Evolutionary conservation across 2,113 vertebrate species (phyloP).

Genomic region (Clinocottus analis): DNA sequence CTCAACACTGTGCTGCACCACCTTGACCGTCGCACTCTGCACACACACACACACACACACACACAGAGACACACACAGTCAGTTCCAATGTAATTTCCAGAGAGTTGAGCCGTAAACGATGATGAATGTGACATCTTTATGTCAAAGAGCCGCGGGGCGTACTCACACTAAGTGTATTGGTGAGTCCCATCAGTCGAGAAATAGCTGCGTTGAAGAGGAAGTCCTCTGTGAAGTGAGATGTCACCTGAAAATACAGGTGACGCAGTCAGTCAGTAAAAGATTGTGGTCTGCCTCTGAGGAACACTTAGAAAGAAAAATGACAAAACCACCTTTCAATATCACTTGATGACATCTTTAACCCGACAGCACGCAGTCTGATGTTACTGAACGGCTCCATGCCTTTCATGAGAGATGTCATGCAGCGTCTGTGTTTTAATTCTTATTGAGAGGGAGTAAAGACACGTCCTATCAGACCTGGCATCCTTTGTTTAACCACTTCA

Average conservation of each 20-base stretch:
- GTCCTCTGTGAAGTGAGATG: slow-evolving; percentile 89
- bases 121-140: not conserved
- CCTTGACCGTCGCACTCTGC: slow-evolving; percentile 84
- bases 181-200: slow-evolving; percentile 93
- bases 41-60: slow-evolving; percentile 13
- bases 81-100: not conserved
- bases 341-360: too few species aligned
- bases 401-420: not conserved
- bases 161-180: slow-evolving; percentile 89
- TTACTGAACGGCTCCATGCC: not conserved
- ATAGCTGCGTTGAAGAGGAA: slow-evolving; percentile 93
- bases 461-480: not conserved
- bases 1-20: slow-evolving; percentile 90
- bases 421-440: not conserved
- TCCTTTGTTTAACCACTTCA: not conserved
- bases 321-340: not conserved
- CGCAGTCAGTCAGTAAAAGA: not conserved
- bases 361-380: not conserved
- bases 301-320: slow-evolving; percentile 39
- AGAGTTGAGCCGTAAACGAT: not conserved
- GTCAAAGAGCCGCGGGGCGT: not conserved
- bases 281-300: not conserved
- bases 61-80: not conserved
- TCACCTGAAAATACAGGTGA: slow-evolving; percentile 85
- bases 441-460: not conserved